Evolutionary conservation across 2,888 invertebrate genomes (phyloP).

Genomic region (Cheilosia grossa): DNA sequence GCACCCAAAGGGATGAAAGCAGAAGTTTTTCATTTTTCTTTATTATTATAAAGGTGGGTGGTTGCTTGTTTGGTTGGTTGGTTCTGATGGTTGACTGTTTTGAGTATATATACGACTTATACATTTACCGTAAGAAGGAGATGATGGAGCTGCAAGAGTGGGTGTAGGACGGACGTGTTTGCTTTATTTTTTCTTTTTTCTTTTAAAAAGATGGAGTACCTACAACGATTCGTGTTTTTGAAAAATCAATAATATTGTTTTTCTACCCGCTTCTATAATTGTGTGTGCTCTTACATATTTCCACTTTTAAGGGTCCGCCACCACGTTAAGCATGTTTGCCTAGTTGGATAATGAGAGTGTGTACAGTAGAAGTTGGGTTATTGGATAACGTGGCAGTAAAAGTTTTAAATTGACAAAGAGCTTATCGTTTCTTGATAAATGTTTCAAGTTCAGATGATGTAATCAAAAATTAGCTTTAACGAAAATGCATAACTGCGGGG

Average conservation of each 20-base stretch:
- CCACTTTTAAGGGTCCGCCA: conserved; percentile 46
- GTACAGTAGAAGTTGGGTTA: neutral
- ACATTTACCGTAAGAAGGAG: conserved; percentile 20
- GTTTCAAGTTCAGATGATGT: conserved; percentile 36
- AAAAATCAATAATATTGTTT: conserved; percentile 68
- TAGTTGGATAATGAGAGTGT: conserved; percentile 31
- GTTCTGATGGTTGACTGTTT: conserved; percentile 44
- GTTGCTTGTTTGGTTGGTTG: conserved; percentile 30
- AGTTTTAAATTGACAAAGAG: neutral
- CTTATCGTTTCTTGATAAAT: neutral
- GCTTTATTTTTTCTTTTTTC: neutral
- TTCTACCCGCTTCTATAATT: conserved; percentile 47
- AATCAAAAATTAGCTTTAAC: conserved; percentile 23
- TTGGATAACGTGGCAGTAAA: conserved; percentile 8
- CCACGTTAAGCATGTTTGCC: conserved; percentile 35
- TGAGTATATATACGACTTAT: conserved; percentile 51
- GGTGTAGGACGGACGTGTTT: conserved; percentile 3
- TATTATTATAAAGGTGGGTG: conserved; percentile 72
- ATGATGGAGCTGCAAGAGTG: conserved; percentile 4
- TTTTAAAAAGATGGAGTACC: conserved; percentile 30
- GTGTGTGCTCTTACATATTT: conserved; percentile 54
- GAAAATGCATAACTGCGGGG: conserved; percentile 11
- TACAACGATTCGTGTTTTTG: conserved; percentile 37
- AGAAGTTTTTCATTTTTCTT: conserved; percentile 62
- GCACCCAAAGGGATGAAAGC: conserved; percentile 68